These are phyloP conservation scores for Tribolium castaneum DNA, from an alignment of 1,140 invertebrate genomes.

Conservation along the genomic window DNA sequence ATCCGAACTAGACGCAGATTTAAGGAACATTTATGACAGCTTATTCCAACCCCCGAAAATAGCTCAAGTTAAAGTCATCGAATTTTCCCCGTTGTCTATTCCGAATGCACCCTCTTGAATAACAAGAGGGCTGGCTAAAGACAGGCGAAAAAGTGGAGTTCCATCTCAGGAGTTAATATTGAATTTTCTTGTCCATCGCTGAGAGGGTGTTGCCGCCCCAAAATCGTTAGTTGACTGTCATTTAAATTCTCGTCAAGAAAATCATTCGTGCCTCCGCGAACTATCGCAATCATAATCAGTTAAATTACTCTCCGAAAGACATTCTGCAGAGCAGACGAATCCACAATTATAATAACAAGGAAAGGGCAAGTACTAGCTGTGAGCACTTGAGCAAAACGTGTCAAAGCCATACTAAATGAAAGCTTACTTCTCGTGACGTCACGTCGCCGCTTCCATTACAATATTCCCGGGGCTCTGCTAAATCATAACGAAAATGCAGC, in stretches of 20 bases:
- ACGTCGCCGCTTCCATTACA: conserved; percentile 15
- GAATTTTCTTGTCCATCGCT: not conserved
- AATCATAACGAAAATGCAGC: not conserved
- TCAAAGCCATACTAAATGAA: conserved; percentile 27
- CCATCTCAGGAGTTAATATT: conserved; percentile 5
- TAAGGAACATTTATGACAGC: conserved; percentile 27
- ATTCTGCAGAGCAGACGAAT: conserved; percentile 5
- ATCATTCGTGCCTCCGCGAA: not conserved
- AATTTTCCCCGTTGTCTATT: conserved; percentile 12
- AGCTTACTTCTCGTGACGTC: conserved; percentile 33
- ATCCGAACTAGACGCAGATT: conserved; percentile 1
- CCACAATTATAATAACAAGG: conserved; percentile 20
- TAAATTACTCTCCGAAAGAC: conserved; percentile 2
- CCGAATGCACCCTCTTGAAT: conserved; percentile 9
- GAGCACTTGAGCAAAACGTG: conserved; percentile 33
- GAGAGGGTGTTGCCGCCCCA: not conserved
- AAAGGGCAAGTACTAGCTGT: conserved; percentile 24
- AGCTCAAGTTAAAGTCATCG: conserved; percentile 2
- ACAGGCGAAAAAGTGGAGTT: not conserved
- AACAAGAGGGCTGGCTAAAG: not conserved
- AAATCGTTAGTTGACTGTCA: not conserved
- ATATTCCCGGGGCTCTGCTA: conserved; percentile 17
- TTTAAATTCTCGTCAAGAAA: not conserved
- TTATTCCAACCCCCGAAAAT: conserved; percentile 5
- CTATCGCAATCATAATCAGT: conserved; percentile 24